These are phyloP conservation scores for Brachyptera putata DNA, from an alignment of 2,888 invertebrate genomes.

Conservation along the genomic window DNA sequence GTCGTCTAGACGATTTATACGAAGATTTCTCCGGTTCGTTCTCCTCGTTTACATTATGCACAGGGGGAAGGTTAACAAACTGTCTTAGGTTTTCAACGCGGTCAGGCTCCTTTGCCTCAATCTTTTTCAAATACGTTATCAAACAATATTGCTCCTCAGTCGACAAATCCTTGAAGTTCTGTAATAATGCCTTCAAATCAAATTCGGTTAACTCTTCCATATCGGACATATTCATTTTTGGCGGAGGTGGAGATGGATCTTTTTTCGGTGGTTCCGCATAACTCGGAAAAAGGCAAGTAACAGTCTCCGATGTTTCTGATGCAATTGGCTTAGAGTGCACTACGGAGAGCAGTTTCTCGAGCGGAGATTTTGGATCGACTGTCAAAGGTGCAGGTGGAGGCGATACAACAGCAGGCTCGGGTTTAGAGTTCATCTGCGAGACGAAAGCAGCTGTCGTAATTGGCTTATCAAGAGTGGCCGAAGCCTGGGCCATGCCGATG, in stretches of 20 bases:
- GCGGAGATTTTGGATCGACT: slow-evolving; percentile 40
- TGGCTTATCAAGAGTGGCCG: slow-evolving; percentile 50
- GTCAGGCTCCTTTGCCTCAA: slow-evolving; percentile 70
- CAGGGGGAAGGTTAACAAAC: slow-evolving; percentile 61
- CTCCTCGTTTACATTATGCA: slow-evolving; percentile 26
- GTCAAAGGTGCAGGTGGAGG: background rate
- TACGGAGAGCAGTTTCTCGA: slow-evolving; percentile 27
- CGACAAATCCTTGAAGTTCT: slow-evolving; percentile 75
- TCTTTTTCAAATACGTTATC: slow-evolving; percentile 74
- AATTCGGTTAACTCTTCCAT: slow-evolving; percentile 76
- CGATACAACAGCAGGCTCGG: background rate
- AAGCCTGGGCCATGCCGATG: slow-evolving; percentile 63
- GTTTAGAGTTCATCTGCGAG: slow-evolving; percentile 2
- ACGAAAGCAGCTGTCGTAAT: slow-evolving; percentile 52
- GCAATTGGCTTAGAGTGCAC: background rate
- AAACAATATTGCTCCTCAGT: slow-evolving; percentile 78
- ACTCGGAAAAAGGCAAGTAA: slow-evolving; percentile 7
- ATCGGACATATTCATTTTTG: slow-evolving; percentile 35
- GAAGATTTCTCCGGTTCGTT: slow-evolving; percentile 15
- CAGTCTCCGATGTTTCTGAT: background rate
- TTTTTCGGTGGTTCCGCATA: background rate
- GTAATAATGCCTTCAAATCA: slow-evolving; percentile 71
- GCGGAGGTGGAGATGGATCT: background rate
- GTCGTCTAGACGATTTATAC: slow-evolving; percentile 37
- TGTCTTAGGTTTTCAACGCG: slow-evolving; percentile 73